Evolutionary conservation across 1,140 invertebrate genomes (phyloP).

Genomic region (Cotesia chilonis): DNA sequence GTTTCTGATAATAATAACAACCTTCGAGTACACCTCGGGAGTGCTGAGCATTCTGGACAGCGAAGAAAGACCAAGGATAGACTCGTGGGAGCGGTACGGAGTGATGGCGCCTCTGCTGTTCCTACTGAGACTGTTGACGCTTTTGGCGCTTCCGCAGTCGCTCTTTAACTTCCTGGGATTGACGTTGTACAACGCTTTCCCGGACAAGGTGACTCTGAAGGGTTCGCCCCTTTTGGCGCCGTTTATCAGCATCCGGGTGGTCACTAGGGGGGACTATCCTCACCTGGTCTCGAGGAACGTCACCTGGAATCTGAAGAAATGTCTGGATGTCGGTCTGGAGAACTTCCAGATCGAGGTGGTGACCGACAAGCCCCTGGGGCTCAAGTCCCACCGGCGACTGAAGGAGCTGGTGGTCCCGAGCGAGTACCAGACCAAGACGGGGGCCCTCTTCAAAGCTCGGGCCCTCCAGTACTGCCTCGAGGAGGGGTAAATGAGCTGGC

Average conservation of each 20-base stretch:
- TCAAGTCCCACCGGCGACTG: conserved; percentile 76
- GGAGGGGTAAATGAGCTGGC: conserved; percentile 85
- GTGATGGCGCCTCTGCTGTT: conserved; percentile 79
- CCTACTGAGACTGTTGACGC: conserved; percentile 80
- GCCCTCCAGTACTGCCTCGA: conserved; percentile 97
- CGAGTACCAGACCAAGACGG: conserved; percentile 86
- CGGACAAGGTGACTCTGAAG: conserved; percentile 89
- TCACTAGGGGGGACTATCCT: conserved; percentile 95
- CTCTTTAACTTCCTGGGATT: conserved; percentile 92
- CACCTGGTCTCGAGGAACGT: conserved; percentile 92
- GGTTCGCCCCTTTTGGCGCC: conserved; percentile 90
- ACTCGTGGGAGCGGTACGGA: conserved; percentile 85
- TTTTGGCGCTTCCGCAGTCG: conserved; percentile 89
- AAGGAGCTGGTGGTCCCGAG: conserved; percentile 88
- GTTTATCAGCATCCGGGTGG: conserved; percentile 94
- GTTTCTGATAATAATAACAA: conserved; percentile 77
- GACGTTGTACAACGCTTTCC: conserved; percentile 93
- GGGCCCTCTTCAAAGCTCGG: conserved; percentile 93
- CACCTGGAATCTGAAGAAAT: conserved; percentile 87
- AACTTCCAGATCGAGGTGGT: conserved; percentile 98
- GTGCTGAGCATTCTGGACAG: conserved; percentile 73
- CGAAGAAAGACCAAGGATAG: conserved; percentile 66
- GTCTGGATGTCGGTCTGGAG: conserved; percentile 88
- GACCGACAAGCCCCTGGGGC: conserved; percentile 86
- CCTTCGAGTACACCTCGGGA: conserved; percentile 83